These are phyloP conservation scores for Melolontha melolontha DNA, from an alignment of 2,888 invertebrate genomes.

Conservation along the genomic window DNA sequence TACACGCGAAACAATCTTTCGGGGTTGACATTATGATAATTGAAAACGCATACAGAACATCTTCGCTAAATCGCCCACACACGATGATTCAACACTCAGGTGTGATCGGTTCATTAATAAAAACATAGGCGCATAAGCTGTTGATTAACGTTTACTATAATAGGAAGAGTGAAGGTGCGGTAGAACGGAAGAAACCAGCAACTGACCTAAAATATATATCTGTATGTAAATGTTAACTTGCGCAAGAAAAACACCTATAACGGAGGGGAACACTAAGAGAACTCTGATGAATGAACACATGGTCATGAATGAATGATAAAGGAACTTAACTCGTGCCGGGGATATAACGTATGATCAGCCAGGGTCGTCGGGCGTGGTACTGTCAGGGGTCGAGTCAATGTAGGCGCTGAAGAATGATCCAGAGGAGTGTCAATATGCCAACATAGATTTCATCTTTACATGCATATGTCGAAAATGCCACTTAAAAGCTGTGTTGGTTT, in stretches of 20 bases:
- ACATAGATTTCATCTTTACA: conserved; percentile 46
- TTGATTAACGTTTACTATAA: conserved; percentile 66
- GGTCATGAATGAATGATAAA: conserved; percentile 63
- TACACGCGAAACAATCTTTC: conserved; percentile 7
- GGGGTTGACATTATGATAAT: conserved; percentile 11
- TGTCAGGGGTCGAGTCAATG: conserved; percentile 57
- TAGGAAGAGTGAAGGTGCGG: conserved; percentile 63
- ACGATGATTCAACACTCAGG: conserved; percentile 61
- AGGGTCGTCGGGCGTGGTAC: conserved; percentile 61
- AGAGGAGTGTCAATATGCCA: conserved; percentile 56
- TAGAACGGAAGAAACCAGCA: conserved; percentile 57
- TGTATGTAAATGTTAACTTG: conserved; percentile 55
- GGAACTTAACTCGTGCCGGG: conserved; percentile 55
- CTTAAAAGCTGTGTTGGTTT: conserved; percentile 8
- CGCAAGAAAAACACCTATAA: conserved; percentile 49
- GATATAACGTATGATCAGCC: conserved; percentile 59
- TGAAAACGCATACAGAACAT: conserved; percentile 36
- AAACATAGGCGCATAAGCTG: conserved; percentile 62
- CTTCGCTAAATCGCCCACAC: conserved; percentile 51
- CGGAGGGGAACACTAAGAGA: conserved; percentile 48
- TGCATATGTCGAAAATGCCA: conserved; percentile 49
- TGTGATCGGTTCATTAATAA: conserved; percentile 65
- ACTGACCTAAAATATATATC: conserved; percentile 60
- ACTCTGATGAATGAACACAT: conserved; percentile 62
- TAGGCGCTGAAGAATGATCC: conserved; percentile 55